These are phyloP conservation scores for Hemistola chrysoprasaria DNA, from an alignment of 2,888 invertebrate species.

Conservation along the genomic window DNA sequence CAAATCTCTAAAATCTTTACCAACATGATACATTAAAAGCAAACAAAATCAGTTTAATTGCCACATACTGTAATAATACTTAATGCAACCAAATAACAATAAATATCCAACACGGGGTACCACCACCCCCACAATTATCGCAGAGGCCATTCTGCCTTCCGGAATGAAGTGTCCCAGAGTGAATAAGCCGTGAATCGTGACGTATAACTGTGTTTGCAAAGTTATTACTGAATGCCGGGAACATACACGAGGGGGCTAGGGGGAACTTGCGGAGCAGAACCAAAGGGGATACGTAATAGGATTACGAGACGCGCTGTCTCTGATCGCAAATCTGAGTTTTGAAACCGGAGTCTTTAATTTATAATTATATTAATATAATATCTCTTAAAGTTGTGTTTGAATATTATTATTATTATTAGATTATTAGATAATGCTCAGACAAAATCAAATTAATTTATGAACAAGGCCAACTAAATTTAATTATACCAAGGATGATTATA, in stretches of 20 bases:
- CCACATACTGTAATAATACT: too few species aligned
- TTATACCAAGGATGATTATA: too few species aligned
- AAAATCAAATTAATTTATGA: too few species aligned
- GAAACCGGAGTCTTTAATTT: constrained; percentile 11
- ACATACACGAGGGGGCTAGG: constrained; percentile 32
- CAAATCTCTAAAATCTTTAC: too few species aligned
- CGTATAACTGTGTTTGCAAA: constrained; percentile 45
- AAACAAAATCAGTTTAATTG: too few species aligned
- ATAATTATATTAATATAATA: constrained; percentile 1
- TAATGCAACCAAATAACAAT: too few species aligned
- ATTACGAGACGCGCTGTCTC: constrained; percentile 25
- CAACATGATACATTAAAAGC: too few species aligned
- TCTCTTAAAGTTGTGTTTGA: too few species aligned
- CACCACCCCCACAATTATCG: background rate
- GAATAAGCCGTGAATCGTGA: constrained; percentile 40
- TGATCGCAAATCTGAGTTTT: constrained; percentile 24
- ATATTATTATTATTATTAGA: too few species aligned
- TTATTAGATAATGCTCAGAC: too few species aligned
- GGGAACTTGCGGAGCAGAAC: constrained; percentile 25
- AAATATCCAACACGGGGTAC: background rate
- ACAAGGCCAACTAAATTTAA: too few species aligned
- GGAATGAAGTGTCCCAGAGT: constrained; percentile 21
- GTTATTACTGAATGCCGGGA: constrained; percentile 43
- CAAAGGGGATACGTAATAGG: constrained; percentile 33
- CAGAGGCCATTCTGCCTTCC: constrained; percentile 7